Evolutionary conservation across 1,140 invertebrate species (phyloP), one percentile per base, ranked within the genome.

Genomic region (Camponotus pennsylvanicus): DNA sequence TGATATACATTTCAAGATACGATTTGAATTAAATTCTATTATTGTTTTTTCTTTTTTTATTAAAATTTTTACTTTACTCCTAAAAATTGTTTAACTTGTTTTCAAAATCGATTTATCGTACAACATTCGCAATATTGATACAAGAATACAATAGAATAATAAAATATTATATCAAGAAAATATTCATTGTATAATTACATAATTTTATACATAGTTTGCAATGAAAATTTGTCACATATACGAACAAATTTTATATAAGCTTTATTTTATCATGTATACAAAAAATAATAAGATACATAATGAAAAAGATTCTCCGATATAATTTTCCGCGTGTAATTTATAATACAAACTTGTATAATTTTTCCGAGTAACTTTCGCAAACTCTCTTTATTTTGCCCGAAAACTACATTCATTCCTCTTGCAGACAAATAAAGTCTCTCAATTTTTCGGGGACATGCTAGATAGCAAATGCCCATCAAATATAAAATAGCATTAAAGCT

Each of bases 311-410:
- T 18, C 63, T 18, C 11, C 34, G 34, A 40, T 4, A 52, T n/a
- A 40, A 80, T 21, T 40, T 70, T 69, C 21, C 15, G n/a, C 34
- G 15, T 42, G 34, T 55, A 70, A 70, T 80, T 80, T 57, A 8
- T 69, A 70, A 55, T 45, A 45, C 37, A 80, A 75, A 61, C n/a
- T 83, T 57, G 8, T 42, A 55, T 21, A 63, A 83, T 27, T 83
- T 70, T 42, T 5, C 21, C 55, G 27, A 45, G n/a, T 13, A 45
- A 70, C 55, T 61, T 45, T 45, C 40, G 27, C 57, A 32, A 61
- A 61, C 18, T 27, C 27, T 27, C 27, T 73, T 52, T 34, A 73
- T 71, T 73, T 61, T 32, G 45, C 34, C 27, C 27, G 42, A 3
- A 2, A 45, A 9, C 27, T 18, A 45, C 27, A 40, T 27, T 83